phyloP scores from a whole-genome alignment of 2,113 vertebrate genomes.

The Sander lucioperca region DNA sequence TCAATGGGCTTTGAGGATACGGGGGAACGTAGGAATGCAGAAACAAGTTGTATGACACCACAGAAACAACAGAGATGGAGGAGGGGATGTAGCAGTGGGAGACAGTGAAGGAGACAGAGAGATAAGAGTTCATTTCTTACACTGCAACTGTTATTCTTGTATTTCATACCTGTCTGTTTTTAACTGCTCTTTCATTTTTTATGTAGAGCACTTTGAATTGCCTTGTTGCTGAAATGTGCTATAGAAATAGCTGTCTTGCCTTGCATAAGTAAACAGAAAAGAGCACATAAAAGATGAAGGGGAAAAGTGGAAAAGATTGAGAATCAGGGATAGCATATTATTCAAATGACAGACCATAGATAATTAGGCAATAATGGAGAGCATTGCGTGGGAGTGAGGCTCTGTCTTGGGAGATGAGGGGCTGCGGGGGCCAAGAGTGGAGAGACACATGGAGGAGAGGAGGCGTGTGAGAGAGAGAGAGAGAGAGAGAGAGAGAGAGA shows the following conservation, averaged over 20 bases:
- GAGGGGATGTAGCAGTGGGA: not conserved
- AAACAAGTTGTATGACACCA: conserved; percentile 17
- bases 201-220: too few species aligned
- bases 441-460: conserved; percentile 42
- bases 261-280: conserved; percentile 6
- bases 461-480: conserved; percentile 10
- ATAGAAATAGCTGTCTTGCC: too few species aligned
- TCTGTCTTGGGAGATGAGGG: conserved; percentile 50
- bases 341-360: conserved; percentile 62
- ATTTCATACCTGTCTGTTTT: too few species aligned
- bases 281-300: conserved; percentile 32
- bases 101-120: not conserved
- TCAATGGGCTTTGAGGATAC: conserved; percentile 38
- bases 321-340: conserved; percentile 42
- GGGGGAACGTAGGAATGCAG: not conserved
- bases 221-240: too few species aligned
- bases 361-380: conserved; percentile 74
- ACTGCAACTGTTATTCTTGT: too few species aligned
- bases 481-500: not conserved
- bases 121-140: not conserved
- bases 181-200: too few species aligned
- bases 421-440: conserved; percentile 44
- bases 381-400: conserved; percentile 50
- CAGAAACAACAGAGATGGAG: not conserved
- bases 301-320: conserved; percentile 39